These are phyloP conservation scores for Athene cunicularia DNA, from an alignment of 2,113 vertebrate species.

Conservation along the genomic window DNA sequence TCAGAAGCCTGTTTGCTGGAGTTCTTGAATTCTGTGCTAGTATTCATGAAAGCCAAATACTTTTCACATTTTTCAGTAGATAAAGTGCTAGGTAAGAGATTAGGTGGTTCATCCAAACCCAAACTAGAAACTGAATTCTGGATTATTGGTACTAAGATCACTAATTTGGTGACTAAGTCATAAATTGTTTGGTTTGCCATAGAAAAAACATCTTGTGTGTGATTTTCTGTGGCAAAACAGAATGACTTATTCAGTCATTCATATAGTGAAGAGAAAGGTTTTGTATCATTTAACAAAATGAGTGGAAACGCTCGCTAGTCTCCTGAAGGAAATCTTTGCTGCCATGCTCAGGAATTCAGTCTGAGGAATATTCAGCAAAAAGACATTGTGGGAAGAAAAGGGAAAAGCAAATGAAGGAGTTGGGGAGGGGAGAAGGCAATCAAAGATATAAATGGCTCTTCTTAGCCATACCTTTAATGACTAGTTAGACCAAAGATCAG, in stretches of 20 bases:
- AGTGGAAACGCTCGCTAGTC: background rate
- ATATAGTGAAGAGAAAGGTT: background rate
- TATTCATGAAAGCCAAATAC: background rate
- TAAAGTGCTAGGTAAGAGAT: background rate
- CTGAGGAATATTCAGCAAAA: background rate
- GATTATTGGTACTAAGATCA: background rate
- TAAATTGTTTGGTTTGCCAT: background rate
- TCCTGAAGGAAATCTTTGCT: background rate
- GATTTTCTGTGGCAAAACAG: background rate
- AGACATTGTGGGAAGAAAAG: background rate
- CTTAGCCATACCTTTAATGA: slow-evolving; percentile 27
- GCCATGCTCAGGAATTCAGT: background rate
- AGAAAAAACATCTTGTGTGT: background rate
- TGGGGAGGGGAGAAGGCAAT: background rate
- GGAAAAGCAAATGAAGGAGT: background rate
- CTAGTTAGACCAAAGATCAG: slow-evolving; percentile 23
- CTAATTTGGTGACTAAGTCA: background rate
- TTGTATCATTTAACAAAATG: background rate
- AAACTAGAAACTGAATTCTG: background rate
- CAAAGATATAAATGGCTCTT: background rate
- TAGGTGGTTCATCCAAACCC: background rate
- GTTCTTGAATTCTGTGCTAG: background rate
- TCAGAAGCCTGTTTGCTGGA: background rate
- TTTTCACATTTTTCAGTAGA: background rate
- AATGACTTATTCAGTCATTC: background rate